Conservation (phyloP, 1,140 invertebrate genomes). For the Drepana arcuata region DNA sequence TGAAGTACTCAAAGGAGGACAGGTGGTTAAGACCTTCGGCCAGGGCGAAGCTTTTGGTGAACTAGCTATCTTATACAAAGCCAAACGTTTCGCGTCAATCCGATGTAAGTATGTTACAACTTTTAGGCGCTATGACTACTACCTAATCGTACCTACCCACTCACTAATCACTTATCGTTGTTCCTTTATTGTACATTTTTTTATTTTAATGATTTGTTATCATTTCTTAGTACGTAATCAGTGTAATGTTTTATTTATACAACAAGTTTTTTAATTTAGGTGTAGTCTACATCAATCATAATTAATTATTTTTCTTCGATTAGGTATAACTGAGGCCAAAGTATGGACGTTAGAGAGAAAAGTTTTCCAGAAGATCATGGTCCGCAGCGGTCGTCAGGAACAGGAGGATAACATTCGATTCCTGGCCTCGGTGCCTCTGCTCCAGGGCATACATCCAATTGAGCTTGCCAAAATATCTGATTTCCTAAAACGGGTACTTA, state of each 20-base stretch:
- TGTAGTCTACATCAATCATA: background rate
- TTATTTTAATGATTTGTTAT: too few relatives aligned
- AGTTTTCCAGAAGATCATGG: slow-evolving; percentile 92
- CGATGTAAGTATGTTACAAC: slow-evolving; percentile 72
- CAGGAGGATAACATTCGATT: slow-evolving; percentile 89
- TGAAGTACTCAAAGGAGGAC: slow-evolving; percentile 87
- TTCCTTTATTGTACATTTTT: too few relatives aligned
- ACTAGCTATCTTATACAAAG: slow-evolving; percentile 94
- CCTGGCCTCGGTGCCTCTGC: slow-evolving; percentile 86
- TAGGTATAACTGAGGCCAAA: slow-evolving; percentile 85
- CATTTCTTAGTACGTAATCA: too few relatives aligned
- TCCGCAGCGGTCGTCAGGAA: slow-evolving; percentile 83
- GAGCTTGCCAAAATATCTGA: slow-evolving; percentile 91
- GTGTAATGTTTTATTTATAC: background rate
- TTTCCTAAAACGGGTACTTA: slow-evolving; percentile 86
- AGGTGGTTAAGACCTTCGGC: slow-evolving; percentile 84
- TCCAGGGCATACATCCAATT: slow-evolving; percentile 86
- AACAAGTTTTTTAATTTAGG: background rate
- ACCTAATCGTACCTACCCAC: background rate
- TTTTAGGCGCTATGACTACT: background rate
- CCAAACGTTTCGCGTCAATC: slow-evolving; percentile 89
- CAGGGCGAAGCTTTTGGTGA: slow-evolving; percentile 94
- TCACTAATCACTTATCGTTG: background rate
- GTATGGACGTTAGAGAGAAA: slow-evolving; percentile 91
- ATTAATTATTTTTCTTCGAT: background rate